phyloP scores from a whole-genome alignment of 2,113 vertebrate genomes.

The Grammomys surdaster region DNA sequence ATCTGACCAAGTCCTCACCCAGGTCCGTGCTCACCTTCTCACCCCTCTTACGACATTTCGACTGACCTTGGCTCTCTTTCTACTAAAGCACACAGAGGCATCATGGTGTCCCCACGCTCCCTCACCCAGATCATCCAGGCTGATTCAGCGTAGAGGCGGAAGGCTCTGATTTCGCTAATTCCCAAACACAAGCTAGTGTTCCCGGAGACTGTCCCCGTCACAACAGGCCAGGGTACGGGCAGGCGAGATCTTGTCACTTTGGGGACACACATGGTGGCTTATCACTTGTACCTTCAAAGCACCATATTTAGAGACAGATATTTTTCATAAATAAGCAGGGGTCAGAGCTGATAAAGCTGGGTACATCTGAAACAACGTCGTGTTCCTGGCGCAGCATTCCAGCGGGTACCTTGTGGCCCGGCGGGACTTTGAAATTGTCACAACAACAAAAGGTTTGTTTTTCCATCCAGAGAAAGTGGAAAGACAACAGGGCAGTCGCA shows the following conservation, averaged over 20 bases:
- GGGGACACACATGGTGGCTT: background rate
- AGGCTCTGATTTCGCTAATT: background rate
- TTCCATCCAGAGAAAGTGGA: conserved; percentile 72
- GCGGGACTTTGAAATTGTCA: conserved; percentile 75
- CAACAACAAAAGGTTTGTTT: conserved; percentile 79
- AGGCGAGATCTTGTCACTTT: background rate
- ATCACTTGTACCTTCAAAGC: conserved; percentile 60
- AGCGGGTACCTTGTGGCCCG: conserved; percentile 70
- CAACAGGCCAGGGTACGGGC: background rate
- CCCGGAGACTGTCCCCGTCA: background rate
- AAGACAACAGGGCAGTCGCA: conserved; percentile 45
- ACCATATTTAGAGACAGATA: conserved; percentile 43
- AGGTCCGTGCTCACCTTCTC: background rate
- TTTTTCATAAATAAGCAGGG: conserved; percentile 74
- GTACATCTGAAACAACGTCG: conserved; percentile 64
- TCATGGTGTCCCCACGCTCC: background rate
- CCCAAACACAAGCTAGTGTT: accelerated
- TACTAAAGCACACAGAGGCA: background rate
- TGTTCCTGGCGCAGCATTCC: background rate
- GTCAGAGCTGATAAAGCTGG: conserved; percentile 72
- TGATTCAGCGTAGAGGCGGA: accelerated
- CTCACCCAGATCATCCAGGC: accelerated
- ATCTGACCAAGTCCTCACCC: background rate
- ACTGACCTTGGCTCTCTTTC: background rate
- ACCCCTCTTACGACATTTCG: accelerated